Conservation (phyloP, 1,140 invertebrate genomes). For the Planococcus citri region DNA sequence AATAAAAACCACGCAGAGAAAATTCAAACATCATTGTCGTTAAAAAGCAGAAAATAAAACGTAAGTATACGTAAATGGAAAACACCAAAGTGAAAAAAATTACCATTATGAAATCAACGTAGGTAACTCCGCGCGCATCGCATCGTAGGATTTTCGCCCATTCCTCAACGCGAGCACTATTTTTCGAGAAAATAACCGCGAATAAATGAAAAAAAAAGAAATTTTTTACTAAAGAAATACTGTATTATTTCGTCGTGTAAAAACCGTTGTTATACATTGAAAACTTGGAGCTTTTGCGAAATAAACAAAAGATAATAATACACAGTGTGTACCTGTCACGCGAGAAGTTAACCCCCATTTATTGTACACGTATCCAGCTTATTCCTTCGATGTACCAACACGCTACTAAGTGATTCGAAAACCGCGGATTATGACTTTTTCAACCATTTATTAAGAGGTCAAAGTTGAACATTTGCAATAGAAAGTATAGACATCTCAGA, state of each 20-base stretch:
- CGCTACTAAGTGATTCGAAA: slow-evolving; percentile 13
- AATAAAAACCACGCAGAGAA: too few relatives aligned
- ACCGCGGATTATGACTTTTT: neutral
- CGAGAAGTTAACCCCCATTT: neutral
- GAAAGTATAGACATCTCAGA: too few relatives aligned
- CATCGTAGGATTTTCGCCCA: neutral
- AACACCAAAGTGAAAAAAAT: neutral
- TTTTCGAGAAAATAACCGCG: neutral
- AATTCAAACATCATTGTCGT: too few relatives aligned
- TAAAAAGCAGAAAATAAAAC: too few relatives aligned
- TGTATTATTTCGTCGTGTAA: neutral
- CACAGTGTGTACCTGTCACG: slow-evolving; percentile 6
- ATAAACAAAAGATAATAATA: slow-evolving; percentile 18
- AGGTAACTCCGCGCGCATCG: neutral
- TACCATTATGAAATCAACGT: neutral
- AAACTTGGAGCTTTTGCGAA: slow-evolving; percentile 13
- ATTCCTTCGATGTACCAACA: neutral
- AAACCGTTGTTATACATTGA: neutral
- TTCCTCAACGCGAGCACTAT: neutral
- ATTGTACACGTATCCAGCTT: neutral
- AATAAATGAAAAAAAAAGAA: too few relatives aligned
- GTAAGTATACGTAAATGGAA: neutral
- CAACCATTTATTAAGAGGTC: neutral
- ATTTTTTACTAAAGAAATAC: neutral
- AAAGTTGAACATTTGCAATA: too few relatives aligned